These are phyloP conservation scores for Cyphomyrus plagiostoma DNA, from an alignment of 2,113 vertebrate genomes.

Conservation along the genomic window DNA sequence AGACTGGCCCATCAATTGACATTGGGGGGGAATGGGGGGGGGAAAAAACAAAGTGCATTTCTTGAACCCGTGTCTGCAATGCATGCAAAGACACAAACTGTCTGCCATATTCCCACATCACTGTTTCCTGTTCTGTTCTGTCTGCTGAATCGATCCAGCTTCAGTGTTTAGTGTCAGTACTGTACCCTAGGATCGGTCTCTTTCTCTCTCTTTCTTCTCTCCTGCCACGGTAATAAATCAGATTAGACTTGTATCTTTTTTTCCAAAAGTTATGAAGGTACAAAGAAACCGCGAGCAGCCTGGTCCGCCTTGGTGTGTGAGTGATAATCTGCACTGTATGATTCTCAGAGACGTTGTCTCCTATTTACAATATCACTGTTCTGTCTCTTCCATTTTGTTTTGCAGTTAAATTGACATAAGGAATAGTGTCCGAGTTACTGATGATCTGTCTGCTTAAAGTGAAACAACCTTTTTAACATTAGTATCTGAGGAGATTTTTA, in stretches of 20 bases:
- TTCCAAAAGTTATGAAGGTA: not conserved
- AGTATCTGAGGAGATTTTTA: not conserved
- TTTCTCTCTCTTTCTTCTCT: not conserved
- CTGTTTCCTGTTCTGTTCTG: slow-evolving; percentile 36
- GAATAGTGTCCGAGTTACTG: not conserved
- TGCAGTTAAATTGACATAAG: not conserved
- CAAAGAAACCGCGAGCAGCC: not conserved
- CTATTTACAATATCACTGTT: not conserved
- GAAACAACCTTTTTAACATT: not conserved
- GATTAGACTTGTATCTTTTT: not conserved
- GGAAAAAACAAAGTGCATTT: slow-evolving; percentile 52
- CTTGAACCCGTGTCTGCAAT: slow-evolving; percentile 38
- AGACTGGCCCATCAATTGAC: slow-evolving; percentile 33
- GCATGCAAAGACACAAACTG: slow-evolving; percentile 46
- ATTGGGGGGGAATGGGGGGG: not conserved
- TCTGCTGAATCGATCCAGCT: slow-evolving; percentile 37
- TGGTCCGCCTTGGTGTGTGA: not conserved
- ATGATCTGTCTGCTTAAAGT: not conserved
- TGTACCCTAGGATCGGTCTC: slow-evolving; percentile 33
- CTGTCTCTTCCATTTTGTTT: not conserved
- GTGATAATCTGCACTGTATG: not conserved
- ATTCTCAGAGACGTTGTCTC: not conserved
- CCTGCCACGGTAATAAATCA: not conserved
- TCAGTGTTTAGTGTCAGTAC: slow-evolving; percentile 37
- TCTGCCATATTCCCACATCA: slow-evolving; percentile 45